phyloP scores from a whole-genome alignment of 2,888 invertebrate genomes.

The Rhynchonema sp. region DNA sequence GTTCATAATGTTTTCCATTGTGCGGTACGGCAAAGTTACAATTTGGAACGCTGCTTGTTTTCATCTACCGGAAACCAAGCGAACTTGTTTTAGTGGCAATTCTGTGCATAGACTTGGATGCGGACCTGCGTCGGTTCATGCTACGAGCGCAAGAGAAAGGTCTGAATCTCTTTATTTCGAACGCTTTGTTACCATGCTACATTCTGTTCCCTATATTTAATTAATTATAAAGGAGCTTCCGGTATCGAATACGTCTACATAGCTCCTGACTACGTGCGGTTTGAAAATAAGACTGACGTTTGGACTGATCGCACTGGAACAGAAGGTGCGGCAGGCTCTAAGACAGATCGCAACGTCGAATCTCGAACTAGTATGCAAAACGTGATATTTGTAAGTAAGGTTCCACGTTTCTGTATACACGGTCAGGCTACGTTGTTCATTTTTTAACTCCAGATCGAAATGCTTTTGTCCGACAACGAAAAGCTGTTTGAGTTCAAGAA shows the following conservation, averaged over 20 bases:
- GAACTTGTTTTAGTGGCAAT: conserved; percentile 4
- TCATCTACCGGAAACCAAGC: too few species aligned
- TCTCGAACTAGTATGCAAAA: conserved; percentile 3
- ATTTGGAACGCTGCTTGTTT: too few species aligned
- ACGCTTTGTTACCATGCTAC: too few species aligned
- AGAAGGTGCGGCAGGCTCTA: neutral
- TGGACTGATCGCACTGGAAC: conserved; percentile 2
- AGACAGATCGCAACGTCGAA: neutral
- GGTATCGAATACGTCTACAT: conserved; percentile 7
- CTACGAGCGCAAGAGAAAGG: conserved; percentile 5
- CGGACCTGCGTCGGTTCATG: conserved; percentile 5
- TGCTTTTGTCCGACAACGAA: conserved; percentile 6
- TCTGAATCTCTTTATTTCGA: too few species aligned
- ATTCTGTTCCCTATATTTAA: too few species aligned
- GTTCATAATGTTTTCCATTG: too few species aligned
- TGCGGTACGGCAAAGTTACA: too few species aligned
- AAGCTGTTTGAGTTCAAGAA: conserved; percentile 13
- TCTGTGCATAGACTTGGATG: conserved; percentile 5
- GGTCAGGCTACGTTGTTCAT: neutral
- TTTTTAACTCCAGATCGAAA: conserved; percentile 3
- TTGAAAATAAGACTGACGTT: conserved; percentile 5
- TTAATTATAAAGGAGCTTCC: too few species aligned
- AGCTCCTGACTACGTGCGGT: conserved; percentile 4
- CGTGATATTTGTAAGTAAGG: conserved; percentile 1
- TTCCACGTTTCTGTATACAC: neutral